phyloP scores from a whole-genome alignment of 2,113 vertebrate species.

The Sphyrna mokarran region DNA sequence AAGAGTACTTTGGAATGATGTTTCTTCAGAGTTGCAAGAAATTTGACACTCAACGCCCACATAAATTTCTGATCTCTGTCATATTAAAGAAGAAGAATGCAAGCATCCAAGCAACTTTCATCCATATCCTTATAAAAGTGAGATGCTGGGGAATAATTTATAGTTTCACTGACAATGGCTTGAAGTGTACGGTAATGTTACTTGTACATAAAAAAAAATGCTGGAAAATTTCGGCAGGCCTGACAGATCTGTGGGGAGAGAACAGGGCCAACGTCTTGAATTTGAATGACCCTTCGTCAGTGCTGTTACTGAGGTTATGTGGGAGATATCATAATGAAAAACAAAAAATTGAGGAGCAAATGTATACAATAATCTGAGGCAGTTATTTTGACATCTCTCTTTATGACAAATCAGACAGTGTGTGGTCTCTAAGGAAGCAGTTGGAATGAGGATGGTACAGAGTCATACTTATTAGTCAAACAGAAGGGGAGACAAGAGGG shows the following conservation, averaged over 20 bases:
- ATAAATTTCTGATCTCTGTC: neutral
- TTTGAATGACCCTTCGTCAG: too few relatives aligned
- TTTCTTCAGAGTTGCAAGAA: neutral
- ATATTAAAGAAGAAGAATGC: neutral
- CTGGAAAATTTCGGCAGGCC: too few relatives aligned
- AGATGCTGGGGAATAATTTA: conserved; percentile 1
- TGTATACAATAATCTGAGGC: neutral
- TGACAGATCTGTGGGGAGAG: too few relatives aligned
- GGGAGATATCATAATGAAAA: neutral
- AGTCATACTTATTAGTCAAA: neutral
- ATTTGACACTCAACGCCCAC: neutral
- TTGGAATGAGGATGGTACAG: neutral
- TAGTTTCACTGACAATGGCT: neutral
- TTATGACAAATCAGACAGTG: neutral
- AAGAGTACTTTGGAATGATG: neutral
- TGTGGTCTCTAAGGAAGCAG: neutral
- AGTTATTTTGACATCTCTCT: neutral
- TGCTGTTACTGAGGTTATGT: neutral
- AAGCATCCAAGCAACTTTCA: neutral
- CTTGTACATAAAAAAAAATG: neutral
- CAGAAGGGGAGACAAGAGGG: neutral
- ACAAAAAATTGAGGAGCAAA: neutral
- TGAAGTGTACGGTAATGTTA: neutral
- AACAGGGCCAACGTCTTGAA: too few relatives aligned
- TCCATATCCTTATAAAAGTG: neutral